These are phyloP conservation scores for Ellobium chinense DNA, from an alignment of 2,888 invertebrate genomes.

Conservation along the genomic window DNA sequence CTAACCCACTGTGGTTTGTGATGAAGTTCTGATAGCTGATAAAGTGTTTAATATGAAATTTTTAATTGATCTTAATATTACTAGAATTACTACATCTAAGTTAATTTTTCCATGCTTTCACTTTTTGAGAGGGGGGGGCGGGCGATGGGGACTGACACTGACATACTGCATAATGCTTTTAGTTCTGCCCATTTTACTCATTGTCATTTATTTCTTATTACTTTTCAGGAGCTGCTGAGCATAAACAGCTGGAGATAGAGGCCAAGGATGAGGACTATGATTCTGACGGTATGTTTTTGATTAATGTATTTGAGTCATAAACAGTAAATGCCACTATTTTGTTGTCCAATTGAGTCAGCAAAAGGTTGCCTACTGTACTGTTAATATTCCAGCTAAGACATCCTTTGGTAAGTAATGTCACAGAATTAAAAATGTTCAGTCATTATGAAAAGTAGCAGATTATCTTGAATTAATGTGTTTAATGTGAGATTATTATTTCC, in stretches of 20 bases:
- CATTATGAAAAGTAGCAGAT: no score
- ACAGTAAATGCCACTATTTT: neutral
- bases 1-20: no score
- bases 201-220: constrained; percentile 54
- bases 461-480: neutral
- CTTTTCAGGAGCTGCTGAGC: constrained; percentile 47
- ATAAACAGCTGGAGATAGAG: neutral
- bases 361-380: no score
- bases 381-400: no score
- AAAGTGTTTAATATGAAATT: no score
- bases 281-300: neutral
- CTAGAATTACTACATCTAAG: no score
- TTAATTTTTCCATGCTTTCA: no score
- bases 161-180: neutral
- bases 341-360: neutral
- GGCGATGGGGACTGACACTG: neutral
- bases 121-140: no score
- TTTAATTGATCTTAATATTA: no score
- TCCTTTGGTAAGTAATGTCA: no score
- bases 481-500: neutral
- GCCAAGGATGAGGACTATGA: neutral
- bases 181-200: neutral
- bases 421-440: no score
- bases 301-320: neutral
- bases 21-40: neutral